Base-by-base conservation (phyloP, 2,797 vertebrate species). In the Pangasius larnaudii region DNA sequence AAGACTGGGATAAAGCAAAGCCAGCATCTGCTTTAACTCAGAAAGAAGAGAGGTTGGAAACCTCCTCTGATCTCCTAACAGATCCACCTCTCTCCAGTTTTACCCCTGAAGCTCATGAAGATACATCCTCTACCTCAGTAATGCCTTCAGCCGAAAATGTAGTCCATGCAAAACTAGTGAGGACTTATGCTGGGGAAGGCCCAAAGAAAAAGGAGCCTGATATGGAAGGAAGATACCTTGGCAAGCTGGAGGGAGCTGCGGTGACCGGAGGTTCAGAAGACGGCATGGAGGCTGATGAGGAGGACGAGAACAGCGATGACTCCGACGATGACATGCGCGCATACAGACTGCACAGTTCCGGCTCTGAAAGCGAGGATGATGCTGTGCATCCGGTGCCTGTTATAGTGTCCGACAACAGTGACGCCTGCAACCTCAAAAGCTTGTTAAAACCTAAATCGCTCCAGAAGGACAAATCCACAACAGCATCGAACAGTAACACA, bases 281-380 rank as follows among this genome's bases (percentile, higher is more conserved):
- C 0, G 98, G 96, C 0, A 93, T 97, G 22, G 98, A 99, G 6
- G 98, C 98, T 0, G 98, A 99, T 2, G 98, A 99, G 93, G 99
- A 99, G 91, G 98, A 99, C 19, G 98, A 98, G 91, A 98, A 98
- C 95, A 99, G 98, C 0, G 98, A 98, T 0, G 97, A 99, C 92
- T 99, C 98, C 0, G 98, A 99, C 0, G 98, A 99, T 0, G 98
- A 99, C 89, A 92, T 97, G 88, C 96, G 97, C 30, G 97, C 96
- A 0, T 99, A 99, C 92, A 95, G 93, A 90, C 93, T 98, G 42
- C 97, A 96, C 89, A 97, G 96, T 92, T 97, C 97, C 85, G 98
- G 98, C 93, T 98, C 97, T 0, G 99, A 99, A 65, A 99, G 98
- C 0, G 98, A 98, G 56, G 98, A 99, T 9, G 95, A 95, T 0